Evolutionary conservation across 2,888 invertebrate species (phyloP).

Genomic region (Latrodectus hesperus): DNA sequence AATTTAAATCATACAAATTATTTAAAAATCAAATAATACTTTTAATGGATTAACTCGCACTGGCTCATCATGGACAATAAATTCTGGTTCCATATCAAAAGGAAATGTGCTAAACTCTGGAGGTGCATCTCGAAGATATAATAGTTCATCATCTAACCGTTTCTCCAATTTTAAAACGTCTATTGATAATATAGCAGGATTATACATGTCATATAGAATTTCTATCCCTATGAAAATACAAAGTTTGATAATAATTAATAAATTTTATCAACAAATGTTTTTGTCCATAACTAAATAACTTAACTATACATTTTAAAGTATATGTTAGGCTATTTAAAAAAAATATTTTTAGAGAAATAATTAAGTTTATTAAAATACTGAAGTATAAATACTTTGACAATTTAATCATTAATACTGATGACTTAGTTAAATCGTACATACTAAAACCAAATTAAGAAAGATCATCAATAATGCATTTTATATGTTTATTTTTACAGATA

Average conservation of each 20-base stretch:
- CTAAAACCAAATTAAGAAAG: too few species aligned
- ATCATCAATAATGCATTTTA: too few species aligned
- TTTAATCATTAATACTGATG: too few species aligned
- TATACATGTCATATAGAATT: constrained; percentile 90
- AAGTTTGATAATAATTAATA: not conserved
- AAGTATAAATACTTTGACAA: too few species aligned
- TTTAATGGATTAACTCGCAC: constrained; percentile 86
- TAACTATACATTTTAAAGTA: too few species aligned
- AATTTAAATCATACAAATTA: too few species aligned
- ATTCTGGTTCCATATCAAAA: constrained; percentile 90
- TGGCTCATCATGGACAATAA: constrained; percentile 83
- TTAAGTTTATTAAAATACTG: too few species aligned
- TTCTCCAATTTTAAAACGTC: constrained; percentile 94
- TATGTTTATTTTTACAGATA: too few species aligned
- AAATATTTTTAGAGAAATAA: too few species aligned
- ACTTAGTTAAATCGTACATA: too few species aligned
- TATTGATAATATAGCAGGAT: constrained; percentile 91
- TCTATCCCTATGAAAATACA: constrained; percentile 78
- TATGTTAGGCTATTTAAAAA: too few species aligned
- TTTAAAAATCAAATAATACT: constrained; percentile 74
- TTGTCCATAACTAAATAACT: not conserved
- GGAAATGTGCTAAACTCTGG: constrained; percentile 95
- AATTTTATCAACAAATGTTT: not conserved
- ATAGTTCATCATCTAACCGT: constrained; percentile 89
- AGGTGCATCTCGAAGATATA: constrained; percentile 91